phyloP scores from a whole-genome alignment of 2,888 invertebrate genomes.

The Zeuzera pyrina region DNA sequence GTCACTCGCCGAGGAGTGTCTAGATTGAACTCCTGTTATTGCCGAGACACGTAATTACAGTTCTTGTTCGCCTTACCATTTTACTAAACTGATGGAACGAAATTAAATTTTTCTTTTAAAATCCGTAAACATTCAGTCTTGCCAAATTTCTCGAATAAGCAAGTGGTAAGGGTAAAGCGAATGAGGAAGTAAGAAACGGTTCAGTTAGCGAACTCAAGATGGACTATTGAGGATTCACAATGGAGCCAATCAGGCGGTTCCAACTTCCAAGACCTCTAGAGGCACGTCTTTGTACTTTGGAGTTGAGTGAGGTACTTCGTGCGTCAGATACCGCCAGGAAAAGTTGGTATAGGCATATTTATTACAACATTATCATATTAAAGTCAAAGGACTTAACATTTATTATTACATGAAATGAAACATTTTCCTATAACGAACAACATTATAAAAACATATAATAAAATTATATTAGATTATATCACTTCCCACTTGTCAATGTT shows the following conservation, averaged over 20 bases:
- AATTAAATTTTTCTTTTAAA: too few species aligned
- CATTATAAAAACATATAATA: too few species aligned
- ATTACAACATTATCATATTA: too few species aligned
- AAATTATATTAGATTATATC: too few species aligned
- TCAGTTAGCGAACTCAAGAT: conserved; percentile 45
- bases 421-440: too few species aligned
- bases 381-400: too few species aligned
- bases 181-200: conserved; percentile 28
- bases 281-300: conserved; percentile 53
- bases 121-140: too few species aligned
- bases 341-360: too few species aligned
- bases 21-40: conserved; percentile 28
- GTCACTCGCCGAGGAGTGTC: conserved; percentile 29
- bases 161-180: conserved; percentile 12
- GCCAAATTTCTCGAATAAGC: too few species aligned
- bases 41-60: conserved; percentile 22
- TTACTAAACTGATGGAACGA: conserved; percentile 3
- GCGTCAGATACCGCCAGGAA: not conserved
- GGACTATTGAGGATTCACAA: conserved; percentile 59
- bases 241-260: conserved; percentile 58
- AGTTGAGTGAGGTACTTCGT: conserved; percentile 25
- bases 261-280: conserved; percentile 48
- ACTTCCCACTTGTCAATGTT: too few species aligned
- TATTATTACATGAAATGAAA: too few species aligned
- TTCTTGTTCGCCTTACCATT: conserved; percentile 19